These are phyloP conservation scores for Lasiommata megera DNA, from an alignment of 2,888 invertebrate genomes.

Conservation along the genomic window DNA sequence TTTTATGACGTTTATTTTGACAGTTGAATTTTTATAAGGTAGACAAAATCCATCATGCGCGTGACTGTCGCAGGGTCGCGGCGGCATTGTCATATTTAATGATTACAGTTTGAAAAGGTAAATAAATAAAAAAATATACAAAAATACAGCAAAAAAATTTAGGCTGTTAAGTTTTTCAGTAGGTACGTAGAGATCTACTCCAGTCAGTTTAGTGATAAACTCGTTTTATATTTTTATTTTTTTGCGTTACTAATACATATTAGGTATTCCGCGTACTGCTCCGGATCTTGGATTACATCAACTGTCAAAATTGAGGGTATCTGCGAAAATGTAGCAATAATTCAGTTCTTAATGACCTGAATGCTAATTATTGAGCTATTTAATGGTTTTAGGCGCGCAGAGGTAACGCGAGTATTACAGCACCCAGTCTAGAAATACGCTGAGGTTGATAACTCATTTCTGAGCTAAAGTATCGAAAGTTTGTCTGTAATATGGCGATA, in stretches of 20 bases:
- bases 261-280: conserved; percentile 7
- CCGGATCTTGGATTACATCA: not conserved
- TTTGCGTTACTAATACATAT: conserved; percentile 20
- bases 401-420: too few species aligned
- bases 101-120: conserved; percentile 25
- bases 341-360: too few species aligned
- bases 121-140: conserved; percentile 31
- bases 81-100: conserved; percentile 16
- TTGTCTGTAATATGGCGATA: not conserved
- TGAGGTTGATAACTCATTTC: not conserved
- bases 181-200: conserved; percentile 34
- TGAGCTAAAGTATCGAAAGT: not conserved
- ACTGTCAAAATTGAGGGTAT: not conserved
- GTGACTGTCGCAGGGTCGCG: not conserved
- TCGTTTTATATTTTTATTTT: conserved; percentile 23
- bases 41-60: not conserved
- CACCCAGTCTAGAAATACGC: too few species aligned
- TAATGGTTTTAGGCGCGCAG: too few species aligned
- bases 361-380: too few species aligned
- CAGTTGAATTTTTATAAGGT: not conserved
- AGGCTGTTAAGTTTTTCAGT: conserved; percentile 37
- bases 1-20: not conserved
- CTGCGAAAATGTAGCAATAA: not conserved
- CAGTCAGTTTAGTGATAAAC: conserved; percentile 28
- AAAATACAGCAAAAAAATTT: conserved; percentile 36